phyloP scores from a whole-genome alignment of 2,113 vertebrate genomes.

The Nicator chloris region DNA sequence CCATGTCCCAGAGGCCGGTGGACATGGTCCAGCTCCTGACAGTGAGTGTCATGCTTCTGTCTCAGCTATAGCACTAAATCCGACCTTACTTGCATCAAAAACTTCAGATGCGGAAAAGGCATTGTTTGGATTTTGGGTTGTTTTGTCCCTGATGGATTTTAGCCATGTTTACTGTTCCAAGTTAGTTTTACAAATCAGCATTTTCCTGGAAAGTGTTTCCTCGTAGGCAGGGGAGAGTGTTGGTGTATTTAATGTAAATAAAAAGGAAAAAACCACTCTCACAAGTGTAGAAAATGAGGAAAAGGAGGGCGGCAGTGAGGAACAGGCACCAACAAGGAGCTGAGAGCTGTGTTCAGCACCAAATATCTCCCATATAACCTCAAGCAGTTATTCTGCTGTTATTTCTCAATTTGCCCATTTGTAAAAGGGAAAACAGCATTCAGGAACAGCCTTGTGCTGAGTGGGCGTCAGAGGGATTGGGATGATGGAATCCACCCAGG shows the following conservation, averaged over 20 bases:
- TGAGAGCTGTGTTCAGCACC: background rate
- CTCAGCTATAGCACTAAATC: background rate
- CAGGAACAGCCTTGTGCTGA: background rate
- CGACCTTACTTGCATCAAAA: background rate
- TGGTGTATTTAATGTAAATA: background rate
- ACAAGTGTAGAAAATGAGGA: background rate
- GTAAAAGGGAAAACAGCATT: background rate
- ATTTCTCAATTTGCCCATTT: background rate
- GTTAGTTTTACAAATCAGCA: background rate
- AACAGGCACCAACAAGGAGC: background rate
- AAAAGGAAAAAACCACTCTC: background rate
- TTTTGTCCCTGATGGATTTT: background rate
- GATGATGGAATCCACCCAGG: background rate
- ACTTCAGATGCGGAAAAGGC: background rate
- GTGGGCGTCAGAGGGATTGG: background rate
- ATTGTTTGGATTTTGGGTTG: background rate
- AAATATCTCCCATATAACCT: rapidly evolving
- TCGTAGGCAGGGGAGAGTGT: background rate
- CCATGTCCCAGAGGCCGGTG: conserved; percentile 80
- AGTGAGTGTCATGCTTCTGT: conserved; percentile 57
- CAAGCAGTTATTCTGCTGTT: background rate
- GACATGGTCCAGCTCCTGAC: conserved; percentile 96
- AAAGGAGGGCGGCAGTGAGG: background rate
- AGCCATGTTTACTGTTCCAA: background rate
- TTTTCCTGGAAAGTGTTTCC: background rate